These are phyloP conservation scores for Ceratoteleas bidentatus DNA, from an alignment of 1,140 invertebrate genomes.

Conservation along the genomic window DNA sequence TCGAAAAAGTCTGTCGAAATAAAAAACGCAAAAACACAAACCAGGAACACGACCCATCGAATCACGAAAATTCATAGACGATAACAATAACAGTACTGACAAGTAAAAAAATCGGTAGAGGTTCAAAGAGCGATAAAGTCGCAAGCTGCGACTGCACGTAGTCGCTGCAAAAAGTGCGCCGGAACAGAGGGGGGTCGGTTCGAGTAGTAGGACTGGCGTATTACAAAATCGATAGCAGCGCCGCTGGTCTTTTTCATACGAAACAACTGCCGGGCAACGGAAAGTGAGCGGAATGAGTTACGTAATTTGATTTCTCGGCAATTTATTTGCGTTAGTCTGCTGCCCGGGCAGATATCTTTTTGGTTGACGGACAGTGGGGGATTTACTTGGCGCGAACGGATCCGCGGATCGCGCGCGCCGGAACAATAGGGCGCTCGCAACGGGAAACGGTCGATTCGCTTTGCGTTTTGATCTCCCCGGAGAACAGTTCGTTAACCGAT, in stretches of 20 bases:
- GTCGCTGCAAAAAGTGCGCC: too few species aligned
- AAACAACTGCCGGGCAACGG: conserved; percentile 32
- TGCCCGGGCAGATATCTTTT: conserved; percentile 26
- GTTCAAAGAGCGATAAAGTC: too few species aligned
- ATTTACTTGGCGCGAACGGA: conserved; percentile 37
- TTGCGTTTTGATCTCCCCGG: conserved; percentile 51
- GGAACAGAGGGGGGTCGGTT: too few species aligned
- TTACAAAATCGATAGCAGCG: conserved; percentile 1
- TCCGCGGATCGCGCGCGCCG: conserved; percentile 28
- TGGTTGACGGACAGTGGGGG: too few species aligned
- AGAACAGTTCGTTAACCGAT: conserved; percentile 55
- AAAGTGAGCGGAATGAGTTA: conserved; percentile 36
- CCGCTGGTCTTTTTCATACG: conserved; percentile 25
- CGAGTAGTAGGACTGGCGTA: not conserved
- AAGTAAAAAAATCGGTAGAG: too few species aligned
- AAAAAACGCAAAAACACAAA: too few species aligned
- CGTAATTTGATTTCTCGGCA: conserved; percentile 64
- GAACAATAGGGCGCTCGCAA: conserved; percentile 33
- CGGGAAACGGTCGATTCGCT: conserved; percentile 42
- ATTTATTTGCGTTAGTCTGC: conserved; percentile 65
- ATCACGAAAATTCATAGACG: too few species aligned
- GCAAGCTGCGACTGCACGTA: too few species aligned
- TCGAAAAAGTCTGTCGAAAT: too few species aligned
- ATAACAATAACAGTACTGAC: too few species aligned
- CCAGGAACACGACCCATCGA: too few species aligned